Percentiles rank a stretch among this genome's conserved stretches.
Evolutionary conservation across 2,888 invertebrate species (phyloP).

Genomic region (Cataglyphis albicans): DNA sequence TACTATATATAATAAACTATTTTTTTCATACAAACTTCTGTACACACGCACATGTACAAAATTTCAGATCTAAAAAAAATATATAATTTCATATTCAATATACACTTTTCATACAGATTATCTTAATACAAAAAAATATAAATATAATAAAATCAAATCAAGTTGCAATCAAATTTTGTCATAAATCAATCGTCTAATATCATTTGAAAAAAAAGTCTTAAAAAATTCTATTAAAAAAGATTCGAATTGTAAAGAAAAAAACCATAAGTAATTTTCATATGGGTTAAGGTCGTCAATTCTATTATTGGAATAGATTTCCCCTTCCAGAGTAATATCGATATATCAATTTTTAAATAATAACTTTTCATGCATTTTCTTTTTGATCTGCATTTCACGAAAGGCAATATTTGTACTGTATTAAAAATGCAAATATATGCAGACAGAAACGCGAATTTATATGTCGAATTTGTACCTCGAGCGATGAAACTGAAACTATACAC

Average conservation of each 20-base stretch:
- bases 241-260: not conserved
- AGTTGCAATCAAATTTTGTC: not conserved
- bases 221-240: not conserved
- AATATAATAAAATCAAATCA: not conserved
- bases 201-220: not conserved
- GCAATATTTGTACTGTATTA: not conserved
- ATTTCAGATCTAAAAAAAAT: not conserved
- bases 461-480: not conserved
- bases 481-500: not conserved
- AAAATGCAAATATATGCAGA: slow-evolving; percentile 20
- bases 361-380: not conserved
- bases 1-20: not conserved
- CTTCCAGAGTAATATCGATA: not conserved
- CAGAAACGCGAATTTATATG: not conserved
- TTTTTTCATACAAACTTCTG: not conserved
- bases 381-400: not conserved
- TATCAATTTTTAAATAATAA: not conserved
- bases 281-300: not conserved
- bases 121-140: not conserved
- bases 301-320: not conserved
- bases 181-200: not conserved
- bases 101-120: not conserved
- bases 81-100: not conserved
- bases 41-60: not conserved
- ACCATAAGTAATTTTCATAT: not conserved